These are phyloP conservation scores for Gymnogyps californianus DNA, from an alignment of 2,113 vertebrate species.

Conservation along the genomic window DNA sequence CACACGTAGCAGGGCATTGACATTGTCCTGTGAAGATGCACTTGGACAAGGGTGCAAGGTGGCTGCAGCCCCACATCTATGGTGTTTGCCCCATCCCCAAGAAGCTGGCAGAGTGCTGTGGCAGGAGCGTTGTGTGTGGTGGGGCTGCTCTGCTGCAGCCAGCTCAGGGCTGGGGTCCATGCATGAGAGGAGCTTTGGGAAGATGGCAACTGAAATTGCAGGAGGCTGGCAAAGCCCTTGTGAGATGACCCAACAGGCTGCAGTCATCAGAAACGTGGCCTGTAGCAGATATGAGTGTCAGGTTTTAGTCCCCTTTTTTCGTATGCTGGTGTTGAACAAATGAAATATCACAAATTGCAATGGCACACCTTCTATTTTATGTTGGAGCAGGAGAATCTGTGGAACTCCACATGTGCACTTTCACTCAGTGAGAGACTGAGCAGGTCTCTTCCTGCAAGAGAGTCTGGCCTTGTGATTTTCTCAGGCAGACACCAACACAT, in stretches of 20 bases:
- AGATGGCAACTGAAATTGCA: not conserved
- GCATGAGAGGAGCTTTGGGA: not conserved
- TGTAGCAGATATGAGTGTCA: not conserved
- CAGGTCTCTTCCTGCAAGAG: not conserved
- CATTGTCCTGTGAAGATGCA: not conserved
- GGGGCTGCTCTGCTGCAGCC: not conserved
- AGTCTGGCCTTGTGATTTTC: not conserved
- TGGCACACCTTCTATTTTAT: not conserved
- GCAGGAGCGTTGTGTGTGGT: not conserved
- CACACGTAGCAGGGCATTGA: fast-evolving
- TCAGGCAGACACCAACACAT: not conserved
- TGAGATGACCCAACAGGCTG: not conserved
- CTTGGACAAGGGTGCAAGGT: not conserved
- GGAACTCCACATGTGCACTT: not conserved
- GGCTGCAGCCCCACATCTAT: not conserved
- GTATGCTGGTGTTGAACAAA: not conserved
- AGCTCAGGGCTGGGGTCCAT: not conserved
- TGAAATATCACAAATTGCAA: not conserved
- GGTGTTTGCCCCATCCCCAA: not conserved
- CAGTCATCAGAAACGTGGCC: not conserved
- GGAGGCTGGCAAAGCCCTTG: not conserved
- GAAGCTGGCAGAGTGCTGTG: not conserved
- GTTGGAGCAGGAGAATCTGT: not conserved
- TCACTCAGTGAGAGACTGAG: not conserved
- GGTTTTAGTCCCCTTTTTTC: not conserved